phyloP scores from a whole-genome alignment of 2,888 invertebrate genomes.

The Microchrysa polita region DNA sequence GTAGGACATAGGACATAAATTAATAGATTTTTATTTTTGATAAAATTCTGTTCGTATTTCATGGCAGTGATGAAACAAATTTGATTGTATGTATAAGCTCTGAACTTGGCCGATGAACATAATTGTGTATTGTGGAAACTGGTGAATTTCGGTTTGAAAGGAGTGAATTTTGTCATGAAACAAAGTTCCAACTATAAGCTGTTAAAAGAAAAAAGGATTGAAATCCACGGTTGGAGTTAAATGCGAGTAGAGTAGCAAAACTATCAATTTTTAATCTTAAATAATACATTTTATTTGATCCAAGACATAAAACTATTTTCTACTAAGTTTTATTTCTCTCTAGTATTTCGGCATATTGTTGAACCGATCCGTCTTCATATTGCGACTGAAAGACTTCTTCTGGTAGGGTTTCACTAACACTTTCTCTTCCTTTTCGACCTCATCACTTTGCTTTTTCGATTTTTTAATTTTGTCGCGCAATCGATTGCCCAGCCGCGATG shows the following conservation, averaged over 20 bases:
- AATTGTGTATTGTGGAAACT: too few relatives aligned
- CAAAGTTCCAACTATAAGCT: too few relatives aligned
- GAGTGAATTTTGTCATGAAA: too few relatives aligned
- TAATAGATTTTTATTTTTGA: conserved; percentile 40
- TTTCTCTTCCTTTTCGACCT: conserved; percentile 48
- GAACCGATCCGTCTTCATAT: conserved; percentile 67
- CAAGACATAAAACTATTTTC: too few relatives aligned
- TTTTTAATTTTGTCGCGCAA: conserved; percentile 70
- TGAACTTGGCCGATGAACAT: too few relatives aligned
- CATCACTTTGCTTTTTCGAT: conserved; percentile 55
- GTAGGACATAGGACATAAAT: conserved; percentile 16
- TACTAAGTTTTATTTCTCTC: conserved; percentile 7
- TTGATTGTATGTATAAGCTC: too few relatives aligned
- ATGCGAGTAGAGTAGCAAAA: too few relatives aligned
- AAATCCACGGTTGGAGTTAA: too few relatives aligned
- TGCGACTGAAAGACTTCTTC: conserved; percentile 53
- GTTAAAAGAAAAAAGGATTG: too few relatives aligned
- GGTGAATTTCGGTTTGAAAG: too few relatives aligned
- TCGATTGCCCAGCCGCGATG: conserved; percentile 69
- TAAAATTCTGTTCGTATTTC: conserved; percentile 10
- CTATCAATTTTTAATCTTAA: too few relatives aligned
- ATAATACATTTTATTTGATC: too few relatives aligned
- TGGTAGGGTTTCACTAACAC: conserved; percentile 47
- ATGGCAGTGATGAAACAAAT: not conserved
- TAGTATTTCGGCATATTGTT: conserved; percentile 66